phyloP scores from a whole-genome alignment of 2,888 invertebrate genomes.

The Nomada fabriciana region DNA sequence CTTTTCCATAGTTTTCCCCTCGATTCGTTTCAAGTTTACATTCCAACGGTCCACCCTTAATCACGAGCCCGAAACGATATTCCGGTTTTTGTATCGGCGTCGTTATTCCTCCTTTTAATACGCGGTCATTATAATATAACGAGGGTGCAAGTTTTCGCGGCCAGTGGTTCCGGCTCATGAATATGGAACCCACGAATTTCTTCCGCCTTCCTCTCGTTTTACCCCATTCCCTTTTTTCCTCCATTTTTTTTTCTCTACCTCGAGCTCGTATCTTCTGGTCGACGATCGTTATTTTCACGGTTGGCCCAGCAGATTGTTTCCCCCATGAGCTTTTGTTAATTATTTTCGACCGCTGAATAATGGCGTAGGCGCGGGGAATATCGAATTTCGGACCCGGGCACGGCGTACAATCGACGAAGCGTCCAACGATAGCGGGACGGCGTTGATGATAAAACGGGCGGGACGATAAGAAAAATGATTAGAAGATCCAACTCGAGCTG shows the following conservation, averaged over 20 bases:
- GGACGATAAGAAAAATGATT: background rate
- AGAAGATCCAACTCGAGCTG: background rate
- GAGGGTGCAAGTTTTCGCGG: conserved; percentile 43
- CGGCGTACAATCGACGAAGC: conserved; percentile 17
- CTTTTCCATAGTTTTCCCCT: background rate
- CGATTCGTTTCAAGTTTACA: background rate
- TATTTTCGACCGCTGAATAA: conserved; percentile 14
- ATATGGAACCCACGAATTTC: conserved; percentile 51
- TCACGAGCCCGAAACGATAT: conserved; percentile 29
- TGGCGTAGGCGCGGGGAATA: background rate
- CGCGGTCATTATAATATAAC: conserved; percentile 53
- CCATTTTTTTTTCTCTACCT: background rate
- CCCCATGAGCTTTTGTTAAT: conserved; percentile 11
- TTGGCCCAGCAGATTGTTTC: background rate
- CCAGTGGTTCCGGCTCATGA: conserved; percentile 40
- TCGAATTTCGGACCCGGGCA: background rate
- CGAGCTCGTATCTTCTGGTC: background rate
- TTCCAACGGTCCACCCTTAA: conserved; percentile 3
- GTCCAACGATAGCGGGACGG: background rate
- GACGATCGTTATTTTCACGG: conserved; percentile 45
- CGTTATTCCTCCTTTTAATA: conserved; percentile 40
- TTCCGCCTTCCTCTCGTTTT: background rate
- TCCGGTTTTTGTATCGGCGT: conserved; percentile 37
- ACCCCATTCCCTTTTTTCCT: background rate
- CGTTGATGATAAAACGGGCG: background rate